Conservation (phyloP, 2,888 invertebrate species). For the Brachypalpus laphriformis region DNA sequence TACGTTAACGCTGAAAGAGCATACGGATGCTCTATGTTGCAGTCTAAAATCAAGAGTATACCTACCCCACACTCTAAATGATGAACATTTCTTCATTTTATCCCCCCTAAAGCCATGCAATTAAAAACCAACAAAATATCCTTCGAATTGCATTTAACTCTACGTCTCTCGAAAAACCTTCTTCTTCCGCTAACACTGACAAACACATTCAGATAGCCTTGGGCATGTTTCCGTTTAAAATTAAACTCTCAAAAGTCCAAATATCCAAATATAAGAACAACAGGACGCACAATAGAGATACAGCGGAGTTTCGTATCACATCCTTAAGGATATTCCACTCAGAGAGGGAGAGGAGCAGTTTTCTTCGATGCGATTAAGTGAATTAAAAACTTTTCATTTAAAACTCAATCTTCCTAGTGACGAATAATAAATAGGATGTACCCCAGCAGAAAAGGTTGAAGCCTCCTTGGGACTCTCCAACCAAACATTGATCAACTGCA, state of each 20-base stretch:
- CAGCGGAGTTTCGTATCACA: neutral
- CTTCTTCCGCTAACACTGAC: neutral
- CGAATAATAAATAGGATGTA: conserved; percentile 38
- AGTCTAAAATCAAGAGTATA: no score
- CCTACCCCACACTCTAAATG: neutral
- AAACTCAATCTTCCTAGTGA: conserved; percentile 40
- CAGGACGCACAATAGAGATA: neutral
- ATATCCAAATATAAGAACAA: conserved; percentile 42
- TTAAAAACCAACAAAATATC: neutral
- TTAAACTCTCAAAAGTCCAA: conserved; percentile 18
- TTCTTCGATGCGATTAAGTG: conserved; percentile 66
- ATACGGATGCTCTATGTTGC: no score
- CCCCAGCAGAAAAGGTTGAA: neutral
- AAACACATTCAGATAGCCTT: neutral
- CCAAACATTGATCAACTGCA: conserved; percentile 2
- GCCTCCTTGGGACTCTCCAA: no score
- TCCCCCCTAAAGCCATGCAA: neutral
- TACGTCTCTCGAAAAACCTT: neutral
- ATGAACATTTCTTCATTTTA: neutral
- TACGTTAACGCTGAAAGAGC: no score
- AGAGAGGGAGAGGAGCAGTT: conserved; percentile 28
- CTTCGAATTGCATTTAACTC: neutral
- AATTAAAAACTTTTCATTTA: conserved; percentile 68
- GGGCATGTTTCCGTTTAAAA: conserved; percentile 24
- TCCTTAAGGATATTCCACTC: conserved; percentile 5